Evolutionary conservation across 30 jellyfish, hydroid and myxozoan species (phyloP).

Genomic region (Aurelia aurita): DNA sequence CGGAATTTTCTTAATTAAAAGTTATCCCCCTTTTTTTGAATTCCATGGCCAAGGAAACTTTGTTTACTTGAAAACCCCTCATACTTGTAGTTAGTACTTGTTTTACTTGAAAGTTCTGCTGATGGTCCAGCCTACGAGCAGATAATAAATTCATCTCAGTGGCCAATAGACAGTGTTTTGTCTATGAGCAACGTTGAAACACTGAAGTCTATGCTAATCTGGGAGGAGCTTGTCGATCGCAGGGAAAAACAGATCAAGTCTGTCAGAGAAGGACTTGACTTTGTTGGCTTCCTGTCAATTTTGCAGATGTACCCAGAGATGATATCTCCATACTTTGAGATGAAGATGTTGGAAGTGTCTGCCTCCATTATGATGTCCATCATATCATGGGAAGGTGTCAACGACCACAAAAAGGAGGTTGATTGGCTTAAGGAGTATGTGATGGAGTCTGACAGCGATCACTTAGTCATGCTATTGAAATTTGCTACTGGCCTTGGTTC

Average conservation of each 20-base stretch:
- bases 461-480: background rate
- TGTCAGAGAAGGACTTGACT: constrained; percentile 32
- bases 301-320: background rate
- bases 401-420: background rate
- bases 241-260: constrained; percentile 52
- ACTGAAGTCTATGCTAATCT: constrained; percentile 10
- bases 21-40: too few relatives aligned
- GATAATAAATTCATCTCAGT: constrained; percentile 35
- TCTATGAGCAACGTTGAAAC: constrained; percentile 22
- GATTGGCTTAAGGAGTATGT: background rate
- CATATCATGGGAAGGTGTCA: background rate
- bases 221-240: constrained; percentile 42
- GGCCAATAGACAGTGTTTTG: constrained; percentile 10
- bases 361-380: background rate
- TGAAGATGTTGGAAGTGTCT: background rate
- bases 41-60: too few relatives aligned
- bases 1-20: too few relatives aligned
- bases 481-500: background rate
- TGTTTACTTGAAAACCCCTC: too few relatives aligned
- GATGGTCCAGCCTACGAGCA: constrained; percentile 73
- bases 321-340: background rate
- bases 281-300: background rate
- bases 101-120: constrained; percentile 19
- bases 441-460: background rate
- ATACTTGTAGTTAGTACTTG: too few relatives aligned